Base-by-base conservation (phyloP, 2,797 vertebrate species). In the Poeciliopsis presidionis region DNA sequence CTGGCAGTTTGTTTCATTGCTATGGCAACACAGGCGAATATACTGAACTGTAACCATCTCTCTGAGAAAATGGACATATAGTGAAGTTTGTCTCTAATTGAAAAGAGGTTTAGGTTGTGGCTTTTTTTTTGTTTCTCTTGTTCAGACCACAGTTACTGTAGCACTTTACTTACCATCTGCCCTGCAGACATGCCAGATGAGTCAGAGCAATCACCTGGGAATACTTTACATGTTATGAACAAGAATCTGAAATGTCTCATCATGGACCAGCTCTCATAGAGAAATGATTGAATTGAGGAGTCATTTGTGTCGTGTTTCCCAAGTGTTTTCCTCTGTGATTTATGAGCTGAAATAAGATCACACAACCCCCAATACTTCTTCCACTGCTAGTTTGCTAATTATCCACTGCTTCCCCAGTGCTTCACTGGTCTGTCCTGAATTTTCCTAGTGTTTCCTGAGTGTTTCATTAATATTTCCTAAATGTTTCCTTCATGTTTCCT, bases 31-130 rank as follows among this genome's bases (percentile, higher is more conserved):
- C 2, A 65, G 63, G 63, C 63, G 39, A 22, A 65, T 39, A 65
- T 39, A 39, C 33, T 65, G 18, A 65, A 39, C 16, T 3, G 0
- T 39, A 65, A 65, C 33, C 61, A 39, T 65, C 33, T 65, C 16
- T 65, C 18, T 65, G 18, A 65, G 22, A 65, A 39, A 20, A 65
- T 18, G 39, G 63, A 65, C 63, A 7, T 41, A 39, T 12, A 39
- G 33, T 39, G 63, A 69, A 85, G 74, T 39, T 81, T 75, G 86
- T 41, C 78, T 89, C 81, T 39, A 7, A n/a, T 25, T 18, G 72
- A 33, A 55, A 43, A 14, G 25, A 59, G 53, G 14, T 74, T 43
- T 39, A 43, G n/a, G 49, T 41, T 65, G 63, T 22, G 30, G 36
- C 25, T 65, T 39, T 65, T 65, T 65, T 22, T 20, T 65, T 65